Conservation (phyloP, 2,113 vertebrate genomes). For the Mola mola region DNA sequence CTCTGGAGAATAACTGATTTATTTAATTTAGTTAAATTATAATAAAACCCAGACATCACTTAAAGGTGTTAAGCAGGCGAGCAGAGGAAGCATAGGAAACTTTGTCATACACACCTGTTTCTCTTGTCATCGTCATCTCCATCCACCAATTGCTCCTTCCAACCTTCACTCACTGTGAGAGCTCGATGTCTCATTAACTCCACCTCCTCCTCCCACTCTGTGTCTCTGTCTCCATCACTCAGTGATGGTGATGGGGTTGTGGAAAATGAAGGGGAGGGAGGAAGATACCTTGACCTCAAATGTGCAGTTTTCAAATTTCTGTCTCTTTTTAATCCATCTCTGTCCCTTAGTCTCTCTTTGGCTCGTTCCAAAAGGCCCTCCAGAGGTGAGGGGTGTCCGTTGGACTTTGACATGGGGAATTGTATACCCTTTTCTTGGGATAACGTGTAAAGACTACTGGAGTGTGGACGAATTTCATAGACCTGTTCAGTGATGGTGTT, state of each 20-base stretch:
- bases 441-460: background rate
- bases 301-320: background rate
- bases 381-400: conserved; percentile 40
- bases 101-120: conserved; percentile 66
- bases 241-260: conserved; percentile 39
- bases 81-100: background rate
- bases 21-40: too few species aligned
- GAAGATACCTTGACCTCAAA: conserved; percentile 6
- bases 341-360: conserved; percentile 58
- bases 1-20: too few species aligned
- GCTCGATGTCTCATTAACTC: conserved; percentile 38
- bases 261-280: conserved; percentile 39
- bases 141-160: conserved; percentile 75
- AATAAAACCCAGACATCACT: too few species aligned
- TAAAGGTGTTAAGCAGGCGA: too few species aligned
- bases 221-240: conserved; percentile 62
- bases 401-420: background rate
- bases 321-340: conserved; percentile 33
- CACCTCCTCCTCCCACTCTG: conserved; percentile 63
- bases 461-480: background rate
- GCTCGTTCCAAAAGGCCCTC: conserved; percentile 71
- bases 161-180: conserved; percentile 52
- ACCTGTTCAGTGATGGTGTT: conserved; percentile 28
- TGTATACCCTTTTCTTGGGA: background rate
- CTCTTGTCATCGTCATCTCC: conserved; percentile 68